Conservation (phyloP, 2,888 invertebrate species). For the Agriopis marginaria region DNA sequence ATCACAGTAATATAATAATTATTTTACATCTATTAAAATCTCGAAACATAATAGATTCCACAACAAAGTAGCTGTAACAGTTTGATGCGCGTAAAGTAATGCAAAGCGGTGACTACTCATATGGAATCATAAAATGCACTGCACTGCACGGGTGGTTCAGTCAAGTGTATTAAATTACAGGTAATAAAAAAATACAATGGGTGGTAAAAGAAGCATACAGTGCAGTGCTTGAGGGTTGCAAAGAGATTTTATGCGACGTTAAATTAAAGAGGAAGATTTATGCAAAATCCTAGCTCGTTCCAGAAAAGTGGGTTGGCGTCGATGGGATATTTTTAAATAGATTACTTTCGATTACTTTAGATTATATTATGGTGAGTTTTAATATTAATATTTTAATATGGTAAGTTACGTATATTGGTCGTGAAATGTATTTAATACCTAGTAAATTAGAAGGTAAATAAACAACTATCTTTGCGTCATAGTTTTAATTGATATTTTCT, state of each 20-base stretch:
- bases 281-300: slow-evolving; percentile 45
- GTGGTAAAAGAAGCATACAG: slow-evolving; percentile 60
- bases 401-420: too few species aligned
- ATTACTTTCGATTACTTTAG: not conserved
- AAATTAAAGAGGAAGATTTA: slow-evolving; percentile 63
- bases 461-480: too few species aligned
- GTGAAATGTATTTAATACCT: too few species aligned
- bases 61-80: slow-evolving; percentile 38
- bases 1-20: not conserved
- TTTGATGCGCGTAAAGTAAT: slow-evolving; percentile 51
- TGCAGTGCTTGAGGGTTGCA: slow-evolving; percentile 57
- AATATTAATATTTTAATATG: not conserved
- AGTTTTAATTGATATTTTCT: too few species aligned
- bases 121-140: slow-evolving; percentile 70
- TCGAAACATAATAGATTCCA: slow-evolving; percentile 17
- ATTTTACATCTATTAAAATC: slow-evolving; percentile 1
- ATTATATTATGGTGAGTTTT: not conserved
- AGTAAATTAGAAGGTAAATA: too few species aligned
- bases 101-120: slow-evolving; percentile 53
- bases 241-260: slow-evolving; percentile 68
- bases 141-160: slow-evolving; percentile 67
- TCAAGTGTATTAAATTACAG: slow-evolving; percentile 78
- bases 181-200: slow-evolving; percentile 73
- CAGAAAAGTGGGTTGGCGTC: slow-evolving; percentile 17
- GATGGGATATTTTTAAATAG: slow-evolving; percentile 18